These are phyloP conservation scores for Ariopsis seemanni DNA, from an alignment of 2,113 vertebrate genomes.

Conservation along the genomic window DNA sequence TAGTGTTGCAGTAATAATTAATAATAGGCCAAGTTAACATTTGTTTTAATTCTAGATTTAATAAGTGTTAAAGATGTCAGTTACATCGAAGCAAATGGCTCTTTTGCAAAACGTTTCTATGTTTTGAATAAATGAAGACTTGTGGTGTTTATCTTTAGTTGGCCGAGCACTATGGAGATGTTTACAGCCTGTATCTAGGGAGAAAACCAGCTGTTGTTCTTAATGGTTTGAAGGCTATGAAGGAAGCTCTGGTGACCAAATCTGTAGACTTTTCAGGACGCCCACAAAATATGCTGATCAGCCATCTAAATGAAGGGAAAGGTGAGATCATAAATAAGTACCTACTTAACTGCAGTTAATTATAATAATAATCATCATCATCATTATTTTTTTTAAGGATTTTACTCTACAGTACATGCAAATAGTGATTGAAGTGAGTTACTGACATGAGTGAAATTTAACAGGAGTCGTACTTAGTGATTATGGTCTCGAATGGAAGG, in stretches of 20 bases:
- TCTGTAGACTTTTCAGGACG: slow-evolving; percentile 65
- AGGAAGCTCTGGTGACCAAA: slow-evolving; percentile 65
- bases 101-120: no score
- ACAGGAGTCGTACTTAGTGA: slow-evolving; percentile 61
- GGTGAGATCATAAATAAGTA: slow-evolving; percentile 49
- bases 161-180: slow-evolving; percentile 62
- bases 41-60: no score
- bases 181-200: slow-evolving; percentile 69
- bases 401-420: background rate
- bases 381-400: background rate
- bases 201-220: slow-evolving; percentile 61
- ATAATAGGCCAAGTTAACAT: no score
- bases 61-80: no score
- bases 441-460: slow-evolving; percentile 4
- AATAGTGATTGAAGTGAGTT: background rate
- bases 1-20: no score
- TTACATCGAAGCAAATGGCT: no score
- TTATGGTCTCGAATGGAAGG: slow-evolving; percentile 66
- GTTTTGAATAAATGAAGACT: background rate
- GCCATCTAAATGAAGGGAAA: slow-evolving; percentile 25
- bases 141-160: slow-evolving; percentile 35
- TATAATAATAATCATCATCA: background rate
- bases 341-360: background rate
- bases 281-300: slow-evolving; percentile 61
- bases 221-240: slow-evolving; percentile 61